These are phyloP conservation scores for Hippocampus guttulatus DNA, from an alignment of 2,113 vertebrate genomes.

Conservation along the genomic window DNA sequence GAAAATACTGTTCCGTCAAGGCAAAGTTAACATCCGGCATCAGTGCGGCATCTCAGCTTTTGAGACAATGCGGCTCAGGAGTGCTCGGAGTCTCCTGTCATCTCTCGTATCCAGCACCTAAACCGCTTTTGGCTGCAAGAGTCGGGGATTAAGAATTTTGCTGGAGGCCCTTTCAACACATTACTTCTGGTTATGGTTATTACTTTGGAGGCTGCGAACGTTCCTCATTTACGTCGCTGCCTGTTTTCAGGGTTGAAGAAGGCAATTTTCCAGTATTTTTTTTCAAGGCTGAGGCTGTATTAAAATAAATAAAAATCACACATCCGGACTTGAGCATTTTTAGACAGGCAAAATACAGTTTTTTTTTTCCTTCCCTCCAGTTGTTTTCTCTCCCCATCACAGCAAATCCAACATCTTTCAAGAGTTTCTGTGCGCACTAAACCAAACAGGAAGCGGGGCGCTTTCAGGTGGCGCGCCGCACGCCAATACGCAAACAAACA, in stretches of 20 bases:
- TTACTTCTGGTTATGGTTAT: constrained; percentile 51
- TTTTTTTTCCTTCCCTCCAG: neutral
- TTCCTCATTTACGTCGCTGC: constrained; percentile 49
- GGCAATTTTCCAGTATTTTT: constrained; percentile 30
- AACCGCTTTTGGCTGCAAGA: constrained; percentile 54
- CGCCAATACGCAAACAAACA: constrained; percentile 44
- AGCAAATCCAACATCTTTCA: constrained; percentile 29
- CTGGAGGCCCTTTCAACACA: constrained; percentile 46
- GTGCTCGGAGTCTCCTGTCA: constrained; percentile 38
- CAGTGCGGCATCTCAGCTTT: neutral
- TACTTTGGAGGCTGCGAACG: constrained; percentile 39
- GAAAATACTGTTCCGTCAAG: no score
- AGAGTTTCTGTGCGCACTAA: constrained; percentile 14
- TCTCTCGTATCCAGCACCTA: constrained; percentile 51
- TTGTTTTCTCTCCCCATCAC: neutral
- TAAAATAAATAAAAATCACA: neutral
- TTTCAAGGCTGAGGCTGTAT: neutral
- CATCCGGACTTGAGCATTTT: neutral
- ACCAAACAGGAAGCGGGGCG: constrained; percentile 12
- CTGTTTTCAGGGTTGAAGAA: constrained; percentile 41
- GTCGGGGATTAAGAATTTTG: constrained; percentile 55
- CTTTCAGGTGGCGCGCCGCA: constrained; percentile 17
- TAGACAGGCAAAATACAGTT: neutral
- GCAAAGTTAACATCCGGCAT: neutral
- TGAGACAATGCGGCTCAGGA: constrained; percentile 29